These are phyloP conservation scores for Conomelus anceps DNA, from an alignment of 2,888 invertebrate genomes.

Conservation along the genomic window DNA sequence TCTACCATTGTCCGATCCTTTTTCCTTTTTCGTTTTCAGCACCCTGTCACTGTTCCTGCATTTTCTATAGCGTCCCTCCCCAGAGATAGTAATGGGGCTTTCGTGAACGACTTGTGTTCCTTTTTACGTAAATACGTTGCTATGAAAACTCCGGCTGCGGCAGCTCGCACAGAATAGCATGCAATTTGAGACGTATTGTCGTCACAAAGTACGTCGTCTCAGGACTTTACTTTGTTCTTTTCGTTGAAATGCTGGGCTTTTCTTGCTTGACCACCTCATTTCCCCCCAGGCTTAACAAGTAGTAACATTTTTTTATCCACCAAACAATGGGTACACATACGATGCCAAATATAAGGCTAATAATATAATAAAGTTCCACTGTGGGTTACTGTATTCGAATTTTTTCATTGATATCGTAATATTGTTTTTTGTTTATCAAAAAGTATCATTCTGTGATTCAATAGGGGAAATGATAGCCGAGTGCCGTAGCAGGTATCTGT, in stretches of 20 bases:
- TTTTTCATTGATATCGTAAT: neutral
- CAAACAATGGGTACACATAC: neutral
- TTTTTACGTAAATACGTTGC: neutral
- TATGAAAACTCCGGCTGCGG: neutral
- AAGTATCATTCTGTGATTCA: too few species aligned
- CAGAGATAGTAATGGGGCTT: neutral
- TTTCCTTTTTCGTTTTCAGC: neutral
- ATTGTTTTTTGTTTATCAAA: too few species aligned
- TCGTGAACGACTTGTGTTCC: neutral
- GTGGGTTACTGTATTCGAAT: neutral
- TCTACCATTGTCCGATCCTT: neutral
- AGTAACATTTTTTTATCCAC: neutral
- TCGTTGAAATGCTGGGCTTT: neutral
- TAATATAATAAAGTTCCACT: neutral
- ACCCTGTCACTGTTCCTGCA: neutral
- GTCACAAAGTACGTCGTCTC: neutral
- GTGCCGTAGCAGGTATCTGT: too few species aligned
- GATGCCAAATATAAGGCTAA: neutral
- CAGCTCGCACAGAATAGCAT: neutral
- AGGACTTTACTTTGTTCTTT: neutral
- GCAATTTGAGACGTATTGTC: neutral
- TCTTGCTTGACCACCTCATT: neutral
- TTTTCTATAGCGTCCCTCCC: neutral
- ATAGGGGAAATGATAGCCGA: too few species aligned
- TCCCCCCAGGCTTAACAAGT: neutral